A percentile compares a stretch with the other conserved stretches of the same genome.
Evolutionary conservation across 2,888 invertebrate species (phyloP).

Genomic region (Colostygia pectinataria): DNA sequence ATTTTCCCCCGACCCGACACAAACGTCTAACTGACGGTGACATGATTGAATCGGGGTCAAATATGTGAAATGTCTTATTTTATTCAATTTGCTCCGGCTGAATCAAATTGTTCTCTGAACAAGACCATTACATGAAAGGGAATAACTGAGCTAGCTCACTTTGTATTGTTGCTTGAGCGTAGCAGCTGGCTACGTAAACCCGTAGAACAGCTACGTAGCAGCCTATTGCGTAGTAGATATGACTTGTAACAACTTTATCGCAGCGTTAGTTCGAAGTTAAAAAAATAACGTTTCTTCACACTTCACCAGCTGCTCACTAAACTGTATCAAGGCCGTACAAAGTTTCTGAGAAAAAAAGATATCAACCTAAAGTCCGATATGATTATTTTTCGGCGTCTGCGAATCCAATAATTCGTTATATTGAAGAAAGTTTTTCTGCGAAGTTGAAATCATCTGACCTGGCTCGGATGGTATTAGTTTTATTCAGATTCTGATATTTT

Average conservation of each 20-base stretch:
- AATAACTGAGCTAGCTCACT: slow-evolving; percentile 4
- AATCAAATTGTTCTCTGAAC: slow-evolving; percentile 43
- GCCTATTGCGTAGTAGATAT: slow-evolving; percentile 4
- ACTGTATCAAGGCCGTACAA: slow-evolving; percentile 27
- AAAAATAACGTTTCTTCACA: neutral
- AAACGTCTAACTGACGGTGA: slow-evolving; percentile 38
- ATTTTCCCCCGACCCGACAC: slow-evolving; percentile 28
- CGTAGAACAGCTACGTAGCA: neutral
- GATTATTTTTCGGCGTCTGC: slow-evolving; percentile 58
- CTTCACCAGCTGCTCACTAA: neutral
- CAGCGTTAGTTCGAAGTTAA: neutral
- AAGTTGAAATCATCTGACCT: slow-evolving; percentile 70
- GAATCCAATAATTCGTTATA: slow-evolving; percentile 78
- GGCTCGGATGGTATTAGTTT: slow-evolving; percentile 64
- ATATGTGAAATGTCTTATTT: slow-evolving; percentile 43
- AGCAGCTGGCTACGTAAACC: neutral
- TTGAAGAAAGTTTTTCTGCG: slow-evolving; percentile 69
- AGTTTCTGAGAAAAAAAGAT: slow-evolving; percentile 52
- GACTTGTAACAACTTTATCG: too few species aligned
- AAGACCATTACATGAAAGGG: slow-evolving; percentile 4
- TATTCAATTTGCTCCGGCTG: slow-evolving; percentile 48
- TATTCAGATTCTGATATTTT: slow-evolving; percentile 62
- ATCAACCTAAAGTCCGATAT: slow-evolving; percentile 63
- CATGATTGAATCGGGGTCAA: slow-evolving; percentile 43
- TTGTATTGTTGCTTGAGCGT: neutral